Base-by-base conservation (phyloP, 1,140 invertebrate species). In the Solenopsis invicta region DNA sequence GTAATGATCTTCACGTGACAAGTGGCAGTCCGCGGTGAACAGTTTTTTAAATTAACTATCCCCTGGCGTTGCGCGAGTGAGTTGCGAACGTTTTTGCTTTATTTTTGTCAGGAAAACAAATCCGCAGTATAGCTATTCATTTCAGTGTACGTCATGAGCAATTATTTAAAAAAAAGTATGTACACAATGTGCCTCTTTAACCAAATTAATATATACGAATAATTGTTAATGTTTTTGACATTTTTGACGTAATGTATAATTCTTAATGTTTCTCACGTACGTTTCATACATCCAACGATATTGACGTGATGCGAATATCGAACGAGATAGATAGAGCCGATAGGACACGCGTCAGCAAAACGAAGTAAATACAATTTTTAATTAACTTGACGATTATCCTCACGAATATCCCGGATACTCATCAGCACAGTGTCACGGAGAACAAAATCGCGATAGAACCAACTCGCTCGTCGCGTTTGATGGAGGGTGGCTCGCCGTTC, bases 41-140 rank as follows among this genome's bases (percentile, higher is more conserved):
- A 62, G 69, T 21, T 74, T 72, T 77, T 87, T 62, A 76, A 87
- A 89, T 87, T 89, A 89, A 87, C 76, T 64, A 76, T 81, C 87
- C n/a, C 21, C 54, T 72, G 64, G 13, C 69, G 45, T 87, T 72
- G 54, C 6, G 37, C 56, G 29, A 78, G 67, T 62, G 41, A 56
- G 34, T 80, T 80, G 5, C 41, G 41, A 71, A 45, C 18, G 37
- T 45, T 81, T 54, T 16, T 72, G 13, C 41, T 16, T 72, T 9
- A 72, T 81, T 69, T 81, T n/a, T 13, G 50, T 5, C 50, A 29
- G 18, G 16, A 45, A 12, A 54, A n/a, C 16, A 81, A n/a, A 59
- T 16, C n/a, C 37, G 37, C 29, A 37, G 16, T 21, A 71, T 10
- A 71, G 29, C n/a, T 29, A 71, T 37, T 45, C 29, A 29, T 29